Evolutionary conservation across 2,113 vertebrate species (phyloP), one percentile per base, ranked within the genome.

Genomic region (Budorcas taxicolor): DNA sequence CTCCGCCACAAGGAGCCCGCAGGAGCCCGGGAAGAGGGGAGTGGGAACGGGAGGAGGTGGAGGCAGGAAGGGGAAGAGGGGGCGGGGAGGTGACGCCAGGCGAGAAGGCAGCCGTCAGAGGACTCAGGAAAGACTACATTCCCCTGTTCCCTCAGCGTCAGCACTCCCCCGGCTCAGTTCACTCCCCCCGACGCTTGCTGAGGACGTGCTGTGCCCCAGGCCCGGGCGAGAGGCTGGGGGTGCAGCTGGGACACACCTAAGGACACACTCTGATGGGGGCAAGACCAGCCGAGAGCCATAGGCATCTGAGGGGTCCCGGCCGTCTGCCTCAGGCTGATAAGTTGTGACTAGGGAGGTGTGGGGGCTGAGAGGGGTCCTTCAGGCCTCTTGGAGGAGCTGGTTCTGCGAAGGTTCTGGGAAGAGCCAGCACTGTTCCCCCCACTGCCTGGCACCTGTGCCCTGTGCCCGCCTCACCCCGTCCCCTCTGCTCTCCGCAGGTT

Each of bases 401-500:
- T 87, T 45, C 16, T 31, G 17, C 36, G 74, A 58, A 52, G 6
- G 7, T 86, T 50, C 15, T 31, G 19, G 45, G 74, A 60, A 57
- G 55, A 25, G n/a, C 57, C 11, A 16, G 23, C 19, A 5, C 11
- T 29, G 7, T 23, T 11, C 2, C 11, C 67, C 23, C 40, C 13
- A 1, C 67, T 31, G 53, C 64, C 80, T 29, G 36, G 29, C 81
- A 27, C 58, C 43, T 6, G 0, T 21, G 3, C 43, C 8, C 67
- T 88, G 96, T 55, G 97, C 92, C 96, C 95, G 25, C 96, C 98
- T 99, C 93, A 99, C 97, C 83, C 97, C 94, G 58, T 83, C 95
- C 74, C 55, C 93, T 98, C 96, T 98, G 92, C 96, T 98, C 89
- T 98, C 96, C 97, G 64, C 99, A 99, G 99, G 99, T 99, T 99